These are phyloP conservation scores for Peromyscus maniculatus DNA, from an alignment of 2,113 vertebrate genomes.

Conservation along the genomic window DNA sequence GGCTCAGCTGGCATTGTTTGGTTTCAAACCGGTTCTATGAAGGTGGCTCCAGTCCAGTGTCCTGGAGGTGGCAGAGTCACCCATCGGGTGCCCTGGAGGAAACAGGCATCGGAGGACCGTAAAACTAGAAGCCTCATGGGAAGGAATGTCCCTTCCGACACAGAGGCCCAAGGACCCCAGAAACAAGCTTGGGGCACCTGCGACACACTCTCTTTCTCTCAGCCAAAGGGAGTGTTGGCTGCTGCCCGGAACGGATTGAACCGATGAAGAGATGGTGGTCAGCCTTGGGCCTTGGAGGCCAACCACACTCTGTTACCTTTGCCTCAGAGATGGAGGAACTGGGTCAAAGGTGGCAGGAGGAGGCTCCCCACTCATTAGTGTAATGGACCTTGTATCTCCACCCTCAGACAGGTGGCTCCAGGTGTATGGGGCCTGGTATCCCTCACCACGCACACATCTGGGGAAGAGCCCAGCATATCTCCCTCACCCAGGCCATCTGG, in stretches of 20 bases:
- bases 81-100: background rate
- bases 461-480: background rate
- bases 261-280: background rate
- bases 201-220: background rate
- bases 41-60: background rate
- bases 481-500: fast-evolving
- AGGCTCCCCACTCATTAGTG: background rate
- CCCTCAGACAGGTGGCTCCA: background rate
- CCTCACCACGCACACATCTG: background rate
- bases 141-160: background rate
- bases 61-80: background rate
- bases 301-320: background rate
- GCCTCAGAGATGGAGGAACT: background rate
- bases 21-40: constrained; percentile 56
- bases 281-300: background rate
- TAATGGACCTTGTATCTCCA: background rate
- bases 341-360: constrained; percentile 1
- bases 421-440: background rate
- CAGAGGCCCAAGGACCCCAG: background rate
- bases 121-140: background rate
- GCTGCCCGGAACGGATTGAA: background rate
- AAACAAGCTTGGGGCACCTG: background rate
- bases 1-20: constrained; percentile 21
- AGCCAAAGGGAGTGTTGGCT: background rate
- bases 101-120: background rate